Evolutionary conservation across 2,113 vertebrate genomes (phyloP).

Genomic region (Orcinus orca): DNA sequence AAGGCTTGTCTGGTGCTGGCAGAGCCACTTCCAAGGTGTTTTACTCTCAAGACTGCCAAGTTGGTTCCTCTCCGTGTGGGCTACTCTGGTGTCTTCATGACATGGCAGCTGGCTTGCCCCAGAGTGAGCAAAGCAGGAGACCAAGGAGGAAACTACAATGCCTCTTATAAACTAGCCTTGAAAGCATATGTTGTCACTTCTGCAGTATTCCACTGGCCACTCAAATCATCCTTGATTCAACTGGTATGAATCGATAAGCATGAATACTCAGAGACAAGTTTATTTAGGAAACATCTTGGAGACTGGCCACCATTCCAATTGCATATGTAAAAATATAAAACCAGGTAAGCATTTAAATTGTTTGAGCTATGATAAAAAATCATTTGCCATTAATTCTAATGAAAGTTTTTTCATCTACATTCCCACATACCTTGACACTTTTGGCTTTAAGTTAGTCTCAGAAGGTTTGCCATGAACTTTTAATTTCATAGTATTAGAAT

Average conservation of each 20-base stretch:
- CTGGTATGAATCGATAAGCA: neutral
- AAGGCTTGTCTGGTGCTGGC: neutral
- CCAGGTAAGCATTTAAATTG: neutral
- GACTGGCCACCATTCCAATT: neutral
- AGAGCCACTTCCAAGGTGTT: neutral
- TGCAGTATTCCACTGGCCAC: neutral
- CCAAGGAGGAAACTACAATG: neutral
- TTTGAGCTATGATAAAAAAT: neutral
- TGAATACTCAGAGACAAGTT: neutral
- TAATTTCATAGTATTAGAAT: neutral
- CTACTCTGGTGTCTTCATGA: neutral
- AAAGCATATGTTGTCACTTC: neutral
- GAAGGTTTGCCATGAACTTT: conserved; percentile 39
- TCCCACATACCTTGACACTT: neutral
- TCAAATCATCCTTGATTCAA: neutral
- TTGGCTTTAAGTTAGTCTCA: neutral
- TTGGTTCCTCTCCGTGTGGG: neutral
- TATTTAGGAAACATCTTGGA: neutral
- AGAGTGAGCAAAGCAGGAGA: neutral
- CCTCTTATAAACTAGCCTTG: neutral
- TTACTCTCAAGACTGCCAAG: neutral
- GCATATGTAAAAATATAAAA: conserved; percentile 29
- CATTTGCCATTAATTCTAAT: conserved; percentile 2
- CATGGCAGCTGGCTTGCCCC: neutral
- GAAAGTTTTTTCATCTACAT: neutral